Conservation (phyloP, 2,113 vertebrate genomes). For the Percopsis transmontana region DNA sequence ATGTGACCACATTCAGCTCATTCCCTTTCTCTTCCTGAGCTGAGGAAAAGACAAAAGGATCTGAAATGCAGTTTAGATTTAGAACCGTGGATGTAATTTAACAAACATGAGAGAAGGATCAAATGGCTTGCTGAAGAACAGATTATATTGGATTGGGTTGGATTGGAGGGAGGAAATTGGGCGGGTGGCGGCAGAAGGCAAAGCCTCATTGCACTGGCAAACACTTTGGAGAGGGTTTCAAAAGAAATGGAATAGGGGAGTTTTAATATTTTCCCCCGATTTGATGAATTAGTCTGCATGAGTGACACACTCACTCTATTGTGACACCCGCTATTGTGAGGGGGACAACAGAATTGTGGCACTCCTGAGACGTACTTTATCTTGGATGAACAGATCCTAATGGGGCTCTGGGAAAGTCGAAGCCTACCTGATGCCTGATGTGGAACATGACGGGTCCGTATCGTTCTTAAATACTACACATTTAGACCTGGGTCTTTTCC, state of each 20-base stretch:
- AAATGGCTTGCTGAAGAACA: conserved; percentile 33
- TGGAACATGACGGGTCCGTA: conserved; percentile 14
- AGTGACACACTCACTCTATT: too few relatives aligned
- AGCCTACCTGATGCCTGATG: conserved; percentile 23
- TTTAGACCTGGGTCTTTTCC: conserved; percentile 29
- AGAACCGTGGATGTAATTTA: conserved; percentile 41
- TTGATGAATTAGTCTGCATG: too few relatives aligned
- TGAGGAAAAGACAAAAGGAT: conserved; percentile 13
- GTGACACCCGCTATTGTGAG: too few relatives aligned
- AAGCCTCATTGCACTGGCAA: too few relatives aligned
- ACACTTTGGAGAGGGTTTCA: too few relatives aligned
- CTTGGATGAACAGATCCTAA: conserved; percentile 10
- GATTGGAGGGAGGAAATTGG: conserved; percentile 27
- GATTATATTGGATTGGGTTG: conserved; percentile 27
- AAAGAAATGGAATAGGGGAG: too few relatives aligned
- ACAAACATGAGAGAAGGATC: conserved; percentile 35
- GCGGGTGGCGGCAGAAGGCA: too few relatives aligned
- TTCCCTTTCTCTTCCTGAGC: conserved; percentile 20
- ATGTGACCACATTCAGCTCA: conserved; percentile 3
- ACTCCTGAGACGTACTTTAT: conserved; percentile 38
- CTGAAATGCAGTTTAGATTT: conserved; percentile 19
- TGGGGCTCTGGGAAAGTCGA: conserved; percentile 28
- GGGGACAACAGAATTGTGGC: too few relatives aligned
- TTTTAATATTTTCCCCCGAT: too few relatives aligned
- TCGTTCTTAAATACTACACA: too few relatives aligned